Evolutionary conservation across 2,888 invertebrate genomes (phyloP).

Genomic region (Drosophila mayaguana): DNA sequence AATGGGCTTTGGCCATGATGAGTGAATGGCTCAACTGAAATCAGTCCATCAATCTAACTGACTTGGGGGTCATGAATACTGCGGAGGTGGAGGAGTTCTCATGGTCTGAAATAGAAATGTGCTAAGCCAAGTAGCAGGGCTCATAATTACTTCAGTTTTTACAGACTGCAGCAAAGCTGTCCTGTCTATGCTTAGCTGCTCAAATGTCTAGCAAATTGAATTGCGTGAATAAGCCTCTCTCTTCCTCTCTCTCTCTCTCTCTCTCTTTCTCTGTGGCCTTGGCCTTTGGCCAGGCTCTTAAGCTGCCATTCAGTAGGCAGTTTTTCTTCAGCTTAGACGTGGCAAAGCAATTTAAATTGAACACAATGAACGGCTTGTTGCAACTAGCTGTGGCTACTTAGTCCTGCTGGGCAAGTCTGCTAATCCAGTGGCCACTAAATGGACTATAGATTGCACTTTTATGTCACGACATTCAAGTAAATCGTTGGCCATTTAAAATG

Average conservation of each 20-base stretch:
- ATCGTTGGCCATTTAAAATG: constrained; percentile 73
- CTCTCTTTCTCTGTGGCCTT: background rate
- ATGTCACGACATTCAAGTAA: constrained; percentile 73
- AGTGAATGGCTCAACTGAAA: constrained; percentile 32
- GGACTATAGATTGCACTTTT: constrained; percentile 74
- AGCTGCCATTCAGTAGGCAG: constrained; percentile 9
- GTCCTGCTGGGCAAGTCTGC: constrained; percentile 32
- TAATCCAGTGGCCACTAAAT: constrained; percentile 52
- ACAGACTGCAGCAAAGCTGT: background rate
- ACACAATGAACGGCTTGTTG: constrained; percentile 22
- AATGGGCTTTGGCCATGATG: constrained; percentile 5
- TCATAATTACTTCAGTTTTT: constrained; percentile 2
- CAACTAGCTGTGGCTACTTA: constrained; percentile 52
- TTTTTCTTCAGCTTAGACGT: background rate
- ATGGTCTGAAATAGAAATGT: background rate
- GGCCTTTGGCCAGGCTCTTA: background rate
- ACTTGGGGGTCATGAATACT: background rate
- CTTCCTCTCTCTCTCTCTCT: background rate
- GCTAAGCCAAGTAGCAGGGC: background rate
- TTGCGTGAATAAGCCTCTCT: background rate
- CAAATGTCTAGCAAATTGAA: constrained; percentile 1
- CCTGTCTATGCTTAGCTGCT: background rate
- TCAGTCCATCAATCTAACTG: constrained; percentile 4
- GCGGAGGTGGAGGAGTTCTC: background rate
- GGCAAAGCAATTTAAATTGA: constrained; percentile 35